Evolutionary conservation across 2,113 vertebrate species (phyloP), one percentile per base, ranked within the genome.

Genomic region (Bolborhynchus lineola): DNA sequence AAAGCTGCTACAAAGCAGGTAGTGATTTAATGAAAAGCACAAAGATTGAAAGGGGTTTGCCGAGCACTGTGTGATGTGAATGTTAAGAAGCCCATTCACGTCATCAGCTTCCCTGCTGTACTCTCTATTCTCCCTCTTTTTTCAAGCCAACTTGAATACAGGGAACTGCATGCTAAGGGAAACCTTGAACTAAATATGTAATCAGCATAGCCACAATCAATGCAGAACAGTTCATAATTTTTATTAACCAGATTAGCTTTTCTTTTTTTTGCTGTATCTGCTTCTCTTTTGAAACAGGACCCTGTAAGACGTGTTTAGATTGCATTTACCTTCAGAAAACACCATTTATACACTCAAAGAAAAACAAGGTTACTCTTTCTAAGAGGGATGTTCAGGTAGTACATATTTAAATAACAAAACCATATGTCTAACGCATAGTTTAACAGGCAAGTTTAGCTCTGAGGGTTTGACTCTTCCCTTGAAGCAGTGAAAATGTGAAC

Each of bases 11-110:
- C 86, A 92, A 88, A 85, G 95, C 93, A 96, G 95, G 90, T 41
- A 69, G 79, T 76, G 87, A 87, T 95, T 93, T 77, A 86, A 88
- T 87, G 69, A 88, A 94, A 92, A 92, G 80, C 88, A 53, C 68
- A 47, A 44, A 76, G 89, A 86, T 15, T 90, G 91, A 85, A 94
- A 90, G 82, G 89, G 91, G 76, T 88, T 93, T 93, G 90, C 95
- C 65, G 65, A 93, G 88, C 71, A 52, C 50, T 65, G n/a, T 88
- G 96, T 97, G 96, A 85, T 52, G 60, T 67, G 95, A 97, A 97
- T 97, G 79, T 46, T 93, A 97, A 97, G 91, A 75, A 97, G 76
- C 86, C 23, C 31, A 7, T 89, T 79, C 83, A 70, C 69, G 16
- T 64, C 96, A 96, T 67, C 91, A 92, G 89, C 92, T 78, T 92